Conservation (phyloP, 2,797 vertebrate genomes). For the Halcyon chelicuti region DNA sequence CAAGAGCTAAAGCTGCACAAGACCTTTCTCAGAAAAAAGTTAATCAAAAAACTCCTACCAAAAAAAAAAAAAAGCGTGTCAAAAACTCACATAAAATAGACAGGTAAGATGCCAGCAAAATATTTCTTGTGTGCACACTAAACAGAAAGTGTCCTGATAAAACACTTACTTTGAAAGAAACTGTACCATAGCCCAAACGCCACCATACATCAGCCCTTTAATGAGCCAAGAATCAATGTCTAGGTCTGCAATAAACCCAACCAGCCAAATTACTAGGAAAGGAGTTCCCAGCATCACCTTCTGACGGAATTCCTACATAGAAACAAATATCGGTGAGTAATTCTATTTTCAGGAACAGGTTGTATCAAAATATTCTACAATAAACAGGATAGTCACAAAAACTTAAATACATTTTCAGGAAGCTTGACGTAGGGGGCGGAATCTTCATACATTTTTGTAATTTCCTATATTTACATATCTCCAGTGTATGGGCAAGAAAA, state of each 20-base stretch:
- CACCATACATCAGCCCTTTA: constrained; percentile 95
- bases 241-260: constrained; percentile 97
- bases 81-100: background rate
- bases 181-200: constrained; percentile 94
- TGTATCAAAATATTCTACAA: background rate
- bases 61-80: background rate
- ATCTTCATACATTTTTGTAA: background rate
- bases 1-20: background rate
- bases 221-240: constrained; percentile 98
- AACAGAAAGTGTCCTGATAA: background rate
- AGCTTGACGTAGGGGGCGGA: background rate
- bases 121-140: background rate
- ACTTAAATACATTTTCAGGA: background rate
- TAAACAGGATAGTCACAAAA: background rate
- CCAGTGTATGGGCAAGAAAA: background rate
- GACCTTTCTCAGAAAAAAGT: background rate
- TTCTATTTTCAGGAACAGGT: constrained; percentile 9
- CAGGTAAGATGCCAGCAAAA: background rate
- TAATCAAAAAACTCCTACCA: background rate
- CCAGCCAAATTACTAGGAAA: constrained; percentile 97
- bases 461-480: background rate
- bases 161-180: constrained; percentile 97
- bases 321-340: constrained; percentile 59
- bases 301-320: constrained; percentile 93
- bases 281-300: constrained; percentile 99